Evolutionary conservation across 1,140 invertebrate genomes (phyloP).

Genomic region (Lepidotrigona ventralis): DNA sequence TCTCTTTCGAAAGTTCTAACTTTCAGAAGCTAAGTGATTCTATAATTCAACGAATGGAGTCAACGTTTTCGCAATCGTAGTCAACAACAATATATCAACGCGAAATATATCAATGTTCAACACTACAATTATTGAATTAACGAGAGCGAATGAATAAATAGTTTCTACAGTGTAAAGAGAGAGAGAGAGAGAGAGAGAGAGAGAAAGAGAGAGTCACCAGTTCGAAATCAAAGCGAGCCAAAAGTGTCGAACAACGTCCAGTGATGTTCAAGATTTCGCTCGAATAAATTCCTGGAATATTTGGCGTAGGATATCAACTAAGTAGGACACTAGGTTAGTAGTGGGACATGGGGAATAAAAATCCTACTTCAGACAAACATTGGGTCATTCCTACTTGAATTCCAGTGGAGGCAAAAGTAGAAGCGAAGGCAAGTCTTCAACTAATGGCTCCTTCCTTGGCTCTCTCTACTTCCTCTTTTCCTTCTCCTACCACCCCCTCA

Average conservation of each 20-base stretch:
- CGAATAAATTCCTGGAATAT: not conserved
- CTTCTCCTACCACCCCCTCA: not conserved
- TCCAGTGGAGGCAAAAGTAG: not conserved
- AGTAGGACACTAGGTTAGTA: not conserved
- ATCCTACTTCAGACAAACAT: not conserved
- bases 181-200: too few relatives aligned
- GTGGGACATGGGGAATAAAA: not conserved
- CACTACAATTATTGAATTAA: too few relatives aligned
- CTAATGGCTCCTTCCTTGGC: not conserved
- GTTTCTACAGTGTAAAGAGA: too few relatives aligned
- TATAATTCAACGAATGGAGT: too few relatives aligned
- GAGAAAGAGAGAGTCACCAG: too few relatives aligned
- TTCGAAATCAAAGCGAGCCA: not conserved
- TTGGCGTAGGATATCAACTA: not conserved
- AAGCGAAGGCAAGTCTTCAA: not conserved
- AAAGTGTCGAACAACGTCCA: not conserved
- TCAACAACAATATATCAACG: too few relatives aligned
- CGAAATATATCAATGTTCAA: too few relatives aligned
- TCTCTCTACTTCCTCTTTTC: not conserved
- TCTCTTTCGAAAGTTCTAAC: too few relatives aligned
- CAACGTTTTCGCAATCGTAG: too few relatives aligned
- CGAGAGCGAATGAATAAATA: too few relatives aligned
- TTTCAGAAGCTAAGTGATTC: too few relatives aligned
- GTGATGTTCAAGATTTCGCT: not conserved
- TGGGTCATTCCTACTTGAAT: not conserved